phyloP scores from a whole-genome alignment of 1,140 invertebrate genomes.

The Mamestra configurata region DNA sequence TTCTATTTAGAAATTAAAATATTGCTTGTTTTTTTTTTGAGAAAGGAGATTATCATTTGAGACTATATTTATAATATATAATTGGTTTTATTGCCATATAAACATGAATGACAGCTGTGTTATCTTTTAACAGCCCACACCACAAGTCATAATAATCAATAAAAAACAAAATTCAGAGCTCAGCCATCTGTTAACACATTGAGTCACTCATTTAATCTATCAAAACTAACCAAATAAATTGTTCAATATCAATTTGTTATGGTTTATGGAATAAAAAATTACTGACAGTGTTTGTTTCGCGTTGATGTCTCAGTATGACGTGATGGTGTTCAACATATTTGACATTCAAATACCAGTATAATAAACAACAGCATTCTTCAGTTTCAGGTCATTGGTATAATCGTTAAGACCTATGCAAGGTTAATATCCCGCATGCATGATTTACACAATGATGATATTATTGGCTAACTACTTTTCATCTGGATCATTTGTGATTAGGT shows the following conservation, averaged over 20 bases:
- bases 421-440: neutral
- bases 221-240: neutral
- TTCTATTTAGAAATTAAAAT: neutral
- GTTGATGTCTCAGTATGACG: too few species aligned
- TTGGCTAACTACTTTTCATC: neutral
- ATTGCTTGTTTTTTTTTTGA: too few species aligned
- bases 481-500: neutral
- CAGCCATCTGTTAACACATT: neutral
- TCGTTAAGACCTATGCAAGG: neutral
- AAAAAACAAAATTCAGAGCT: neutral
- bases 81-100: neutral
- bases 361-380: slow-evolving; percentile 12
- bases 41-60: too few species aligned
- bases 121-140: too few species aligned
- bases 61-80: too few species aligned
- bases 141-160: too few species aligned
- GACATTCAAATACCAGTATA: neutral
- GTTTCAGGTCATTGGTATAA: neutral
- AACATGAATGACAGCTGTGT: neutral
- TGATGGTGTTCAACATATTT: neutral
- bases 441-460: neutral
- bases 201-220: neutral
- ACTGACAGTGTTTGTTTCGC: neutral
- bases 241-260: too few species aligned
- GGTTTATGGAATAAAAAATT: neutral